phyloP scores from a whole-genome alignment of 2,113 vertebrate genomes.

The Cochlearius cochlearius region DNA sequence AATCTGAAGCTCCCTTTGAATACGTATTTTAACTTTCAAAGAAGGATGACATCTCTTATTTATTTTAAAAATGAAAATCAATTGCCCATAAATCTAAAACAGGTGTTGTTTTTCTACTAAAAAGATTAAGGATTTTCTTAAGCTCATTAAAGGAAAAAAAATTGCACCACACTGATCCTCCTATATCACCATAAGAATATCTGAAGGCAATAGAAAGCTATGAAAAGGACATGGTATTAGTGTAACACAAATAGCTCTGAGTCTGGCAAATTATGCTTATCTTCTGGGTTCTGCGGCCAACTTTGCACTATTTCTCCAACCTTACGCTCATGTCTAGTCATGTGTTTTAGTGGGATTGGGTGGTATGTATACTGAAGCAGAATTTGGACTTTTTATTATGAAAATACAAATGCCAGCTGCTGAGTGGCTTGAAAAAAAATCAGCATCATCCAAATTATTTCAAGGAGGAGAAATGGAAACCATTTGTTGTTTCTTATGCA shows the following conservation, averaged over 20 bases:
- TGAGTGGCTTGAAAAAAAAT: neutral
- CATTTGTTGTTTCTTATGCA: neutral
- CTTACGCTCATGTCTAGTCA: neutral
- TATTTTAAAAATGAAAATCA: slow-evolving; percentile 53
- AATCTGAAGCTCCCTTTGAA: neutral
- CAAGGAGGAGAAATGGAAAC: slow-evolving; percentile 18
- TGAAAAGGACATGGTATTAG: neutral
- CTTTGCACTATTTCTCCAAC: neutral
- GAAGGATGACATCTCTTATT: slow-evolving; percentile 51
- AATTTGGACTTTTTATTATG: neutral
- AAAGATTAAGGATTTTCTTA: slow-evolving; percentile 55
- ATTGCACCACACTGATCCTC: neutral
- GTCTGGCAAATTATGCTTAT: neutral
- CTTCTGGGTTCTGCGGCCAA: neutral
- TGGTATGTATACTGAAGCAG: neutral
- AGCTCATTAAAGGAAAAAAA: slow-evolving; percentile 44
- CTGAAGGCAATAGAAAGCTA: slow-evolving; percentile 13
- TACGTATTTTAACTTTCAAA: neutral
- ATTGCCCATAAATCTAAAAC: slow-evolving; percentile 41
- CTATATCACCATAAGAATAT: neutral
- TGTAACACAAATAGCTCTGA: neutral
- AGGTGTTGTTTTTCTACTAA: slow-evolving; percentile 43
- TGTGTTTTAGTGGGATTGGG: neutral
- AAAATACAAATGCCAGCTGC: slow-evolving; percentile 46
- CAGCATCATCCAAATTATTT: neutral